A percentile compares a stretch with the other conserved stretches of the same genome.
phyloP scores from a whole-genome alignment of 2,113 vertebrate genomes.

The Cavia porcellus region DNA sequence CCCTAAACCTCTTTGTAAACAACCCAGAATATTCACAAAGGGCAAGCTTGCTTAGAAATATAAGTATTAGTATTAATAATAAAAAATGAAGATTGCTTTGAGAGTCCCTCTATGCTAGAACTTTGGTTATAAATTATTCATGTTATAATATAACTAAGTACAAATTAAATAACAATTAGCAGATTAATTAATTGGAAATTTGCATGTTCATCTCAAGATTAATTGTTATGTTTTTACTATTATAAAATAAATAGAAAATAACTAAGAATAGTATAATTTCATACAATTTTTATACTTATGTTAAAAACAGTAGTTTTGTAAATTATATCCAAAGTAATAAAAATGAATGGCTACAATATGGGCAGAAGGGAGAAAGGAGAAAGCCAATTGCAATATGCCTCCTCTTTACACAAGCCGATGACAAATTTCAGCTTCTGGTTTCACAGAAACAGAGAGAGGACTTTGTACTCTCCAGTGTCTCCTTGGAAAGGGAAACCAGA shows the following conservation, averaged over 20 bases:
- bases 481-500: not conserved
- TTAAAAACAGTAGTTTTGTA: not conserved
- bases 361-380: not conserved
- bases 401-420: not conserved
- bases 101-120: not conserved
- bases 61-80: slow-evolving; percentile 47
- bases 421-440: not conserved
- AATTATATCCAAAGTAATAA: slow-evolving; percentile 1
- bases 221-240: not conserved
- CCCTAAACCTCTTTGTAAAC: not conserved
- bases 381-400: not conserved
- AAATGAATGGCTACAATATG: not conserved
- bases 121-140: slow-evolving; percentile 9
- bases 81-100: slow-evolving; percentile 6
- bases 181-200: slow-evolving; percentile 57
- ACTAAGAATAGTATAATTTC: slow-evolving; percentile 22
- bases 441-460: not conserved
- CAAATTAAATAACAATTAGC: slow-evolving; percentile 25
- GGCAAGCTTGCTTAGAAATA: slow-evolving; percentile 19
- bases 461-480: not conserved
- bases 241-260: slow-evolving; percentile 16
- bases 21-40: slow-evolving; percentile 8
- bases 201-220: not conserved
- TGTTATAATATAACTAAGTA: not conserved
- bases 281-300: not conserved